Percentiles rank a stretch among this genome's conserved stretches.
Conservation (phyloP, 2,113 vertebrate species). For the Phodopus roborovskii region DNA sequence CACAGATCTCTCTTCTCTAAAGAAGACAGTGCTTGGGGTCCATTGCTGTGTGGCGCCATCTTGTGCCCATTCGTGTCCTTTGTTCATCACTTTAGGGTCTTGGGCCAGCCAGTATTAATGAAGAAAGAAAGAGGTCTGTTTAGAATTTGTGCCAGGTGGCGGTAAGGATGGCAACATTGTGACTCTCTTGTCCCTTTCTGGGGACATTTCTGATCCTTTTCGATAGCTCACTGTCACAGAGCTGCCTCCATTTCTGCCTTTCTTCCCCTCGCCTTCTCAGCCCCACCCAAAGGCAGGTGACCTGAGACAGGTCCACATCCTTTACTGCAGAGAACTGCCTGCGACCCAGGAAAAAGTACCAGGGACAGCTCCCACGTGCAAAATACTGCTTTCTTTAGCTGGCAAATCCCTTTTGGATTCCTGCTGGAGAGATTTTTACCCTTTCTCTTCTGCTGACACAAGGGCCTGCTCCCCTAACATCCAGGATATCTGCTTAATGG, state of each 20-base stretch:
- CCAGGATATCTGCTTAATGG: background rate
- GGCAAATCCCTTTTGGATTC: background rate
- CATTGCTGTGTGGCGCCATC: background rate
- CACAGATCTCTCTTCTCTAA: background rate
- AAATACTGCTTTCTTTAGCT: background rate
- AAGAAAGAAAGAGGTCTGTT: slow-evolving; percentile 40
- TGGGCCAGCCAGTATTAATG: background rate
- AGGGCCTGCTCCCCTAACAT: background rate
- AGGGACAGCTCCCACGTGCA: background rate
- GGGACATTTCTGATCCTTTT: background rate
- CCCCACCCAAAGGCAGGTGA: background rate
- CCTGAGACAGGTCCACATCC: background rate
- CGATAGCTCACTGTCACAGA: background rate
- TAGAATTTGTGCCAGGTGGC: background rate
- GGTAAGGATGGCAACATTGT: background rate
- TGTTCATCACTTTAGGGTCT: background rate
- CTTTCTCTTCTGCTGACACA: background rate
- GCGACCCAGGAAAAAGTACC: background rate
- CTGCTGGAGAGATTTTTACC: background rate
- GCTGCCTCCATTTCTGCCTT: background rate
- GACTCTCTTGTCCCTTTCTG: background rate
- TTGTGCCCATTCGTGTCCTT: background rate
- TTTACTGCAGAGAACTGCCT: background rate
- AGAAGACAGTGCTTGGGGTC: background rate
- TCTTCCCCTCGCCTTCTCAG: background rate